phyloP scores from a whole-genome alignment of 2,888 invertebrate genomes.

The Sarcophaga subvicina region DNA sequence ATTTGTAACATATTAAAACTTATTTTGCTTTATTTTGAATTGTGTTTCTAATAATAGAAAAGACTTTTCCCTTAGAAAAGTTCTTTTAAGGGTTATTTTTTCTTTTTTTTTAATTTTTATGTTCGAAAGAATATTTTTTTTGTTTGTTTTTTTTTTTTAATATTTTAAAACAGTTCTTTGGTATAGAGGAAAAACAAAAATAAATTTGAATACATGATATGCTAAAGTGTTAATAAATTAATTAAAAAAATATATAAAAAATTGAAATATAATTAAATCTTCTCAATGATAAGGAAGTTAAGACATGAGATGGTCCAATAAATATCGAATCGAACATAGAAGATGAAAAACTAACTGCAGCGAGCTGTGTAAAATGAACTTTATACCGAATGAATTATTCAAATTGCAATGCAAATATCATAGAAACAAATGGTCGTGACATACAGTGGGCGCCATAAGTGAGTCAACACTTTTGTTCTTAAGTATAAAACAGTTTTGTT shows the following conservation, averaged over 20 bases:
- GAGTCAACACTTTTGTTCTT: too few relatives aligned
- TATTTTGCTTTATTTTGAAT: slow-evolving; percentile 36
- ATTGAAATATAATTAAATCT: not conserved
- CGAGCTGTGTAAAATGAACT: too few relatives aligned
- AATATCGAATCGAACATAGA: too few relatives aligned
- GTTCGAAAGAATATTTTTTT: slow-evolving; percentile 31
- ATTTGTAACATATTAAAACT: slow-evolving; percentile 66
- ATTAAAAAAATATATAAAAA: not conserved
- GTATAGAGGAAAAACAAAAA: not conserved
- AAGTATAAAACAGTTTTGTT: too few relatives aligned
- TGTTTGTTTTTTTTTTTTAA: not conserved
- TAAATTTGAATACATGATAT: not conserved
- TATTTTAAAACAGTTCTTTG: slow-evolving; percentile 39
- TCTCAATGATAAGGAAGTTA: too few relatives aligned
- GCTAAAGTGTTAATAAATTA: not conserved
- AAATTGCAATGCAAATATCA: too few relatives aligned
- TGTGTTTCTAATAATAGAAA: slow-evolving; percentile 35
- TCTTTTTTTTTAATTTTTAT: slow-evolving; percentile 16
- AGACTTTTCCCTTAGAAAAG: slow-evolving; percentile 52
- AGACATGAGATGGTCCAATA: too few relatives aligned
- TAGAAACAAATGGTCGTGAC: too few relatives aligned
- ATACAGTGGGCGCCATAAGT: too few relatives aligned
- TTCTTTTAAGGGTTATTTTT: slow-evolving; percentile 23
- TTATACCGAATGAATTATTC: too few relatives aligned
- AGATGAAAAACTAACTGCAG: too few relatives aligned